Percentiles rank a stretch among this genome's conserved stretches.
phyloP scores from a whole-genome alignment of 2,888 invertebrate species.

The Sphaerophoria rueppellii region DNA sequence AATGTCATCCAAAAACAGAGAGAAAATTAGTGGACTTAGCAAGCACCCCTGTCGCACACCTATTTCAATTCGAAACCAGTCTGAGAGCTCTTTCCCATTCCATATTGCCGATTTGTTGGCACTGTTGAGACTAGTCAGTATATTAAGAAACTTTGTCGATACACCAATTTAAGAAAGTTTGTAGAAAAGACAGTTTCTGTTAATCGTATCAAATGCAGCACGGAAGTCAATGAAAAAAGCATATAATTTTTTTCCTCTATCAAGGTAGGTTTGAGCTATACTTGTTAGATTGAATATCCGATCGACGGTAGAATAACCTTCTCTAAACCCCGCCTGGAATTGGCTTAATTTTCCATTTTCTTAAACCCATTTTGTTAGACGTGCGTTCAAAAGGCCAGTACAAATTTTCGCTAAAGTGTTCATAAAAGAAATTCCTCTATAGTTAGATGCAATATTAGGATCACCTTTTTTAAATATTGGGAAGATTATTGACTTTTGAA shows the following conservation, averaged over 20 bases:
- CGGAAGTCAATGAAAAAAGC: conserved; percentile 9
- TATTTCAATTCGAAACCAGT: neutral
- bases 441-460: neutral
- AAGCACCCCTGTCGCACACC: conserved; percentile 10
- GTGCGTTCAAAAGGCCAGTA: neutral
- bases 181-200: conserved; percentile 18
- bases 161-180: conserved; percentile 4
- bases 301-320: neutral
- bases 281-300: neutral
- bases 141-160: conserved; percentile 14
- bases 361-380: too few relatives aligned
- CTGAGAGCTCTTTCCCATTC: conserved; percentile 8
- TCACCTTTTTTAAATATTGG: conserved; percentile 7
- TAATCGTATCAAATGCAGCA: conserved; percentile 18
- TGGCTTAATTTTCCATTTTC: neutral
- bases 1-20: neutral
- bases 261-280: neutral
- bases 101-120: conserved; percentile 2
- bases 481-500: conserved; percentile 5
- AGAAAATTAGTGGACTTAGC: conserved; percentile 5
- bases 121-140: neutral
- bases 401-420: conserved; percentile 28
- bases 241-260: neutral
- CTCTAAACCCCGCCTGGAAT: neutral
- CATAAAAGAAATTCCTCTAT: conserved; percentile 13